Percentiles rank a stretch among this genome's conserved stretches.
phyloP scores from a whole-genome alignment of 2,113 vertebrate genomes.

The Numida meleagris region DNA sequence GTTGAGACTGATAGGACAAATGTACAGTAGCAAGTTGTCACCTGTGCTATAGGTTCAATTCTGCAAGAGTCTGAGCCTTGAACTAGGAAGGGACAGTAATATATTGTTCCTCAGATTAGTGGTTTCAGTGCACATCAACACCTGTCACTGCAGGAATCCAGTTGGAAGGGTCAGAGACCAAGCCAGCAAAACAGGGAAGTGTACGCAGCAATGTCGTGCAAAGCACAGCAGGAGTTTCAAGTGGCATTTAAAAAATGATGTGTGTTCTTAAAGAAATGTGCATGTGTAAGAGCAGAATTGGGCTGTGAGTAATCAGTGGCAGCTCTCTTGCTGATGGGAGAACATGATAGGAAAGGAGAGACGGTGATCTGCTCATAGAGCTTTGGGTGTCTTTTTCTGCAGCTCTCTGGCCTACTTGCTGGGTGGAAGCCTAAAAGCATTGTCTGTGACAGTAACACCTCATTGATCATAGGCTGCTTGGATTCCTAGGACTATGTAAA shows the following conservation, averaged over 20 bases:
- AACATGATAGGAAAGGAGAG: not conserved
- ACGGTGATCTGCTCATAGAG: accelerated
- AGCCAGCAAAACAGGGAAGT: not conserved
- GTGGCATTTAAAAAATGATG: not conserved
- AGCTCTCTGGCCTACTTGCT: not conserved
- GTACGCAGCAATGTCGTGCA: accelerated
- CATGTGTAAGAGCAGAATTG: not conserved
- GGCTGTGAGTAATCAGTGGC: not conserved
- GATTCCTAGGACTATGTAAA: not conserved
- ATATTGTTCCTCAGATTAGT: not conserved
- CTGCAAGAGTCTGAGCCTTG: not conserved
- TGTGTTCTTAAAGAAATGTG: not conserved
- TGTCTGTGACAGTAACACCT: not conserved
- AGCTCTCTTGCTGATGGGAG: not conserved
- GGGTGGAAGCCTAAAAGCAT: not conserved
- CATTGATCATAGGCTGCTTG: not conserved
- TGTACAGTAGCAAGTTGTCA: not conserved
- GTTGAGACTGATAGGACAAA: not conserved
- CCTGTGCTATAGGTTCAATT: not conserved
- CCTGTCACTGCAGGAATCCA: not conserved
- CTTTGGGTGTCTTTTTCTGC: not conserved
- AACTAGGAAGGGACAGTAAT: not conserved
- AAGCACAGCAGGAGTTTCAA: not conserved
- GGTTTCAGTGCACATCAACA: not conserved
- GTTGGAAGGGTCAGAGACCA: not conserved